Evolutionary conservation across 2,888 invertebrate species (phyloP), one percentile per base, ranked within the genome.

Genomic region (Diploptera punctata): DNA sequence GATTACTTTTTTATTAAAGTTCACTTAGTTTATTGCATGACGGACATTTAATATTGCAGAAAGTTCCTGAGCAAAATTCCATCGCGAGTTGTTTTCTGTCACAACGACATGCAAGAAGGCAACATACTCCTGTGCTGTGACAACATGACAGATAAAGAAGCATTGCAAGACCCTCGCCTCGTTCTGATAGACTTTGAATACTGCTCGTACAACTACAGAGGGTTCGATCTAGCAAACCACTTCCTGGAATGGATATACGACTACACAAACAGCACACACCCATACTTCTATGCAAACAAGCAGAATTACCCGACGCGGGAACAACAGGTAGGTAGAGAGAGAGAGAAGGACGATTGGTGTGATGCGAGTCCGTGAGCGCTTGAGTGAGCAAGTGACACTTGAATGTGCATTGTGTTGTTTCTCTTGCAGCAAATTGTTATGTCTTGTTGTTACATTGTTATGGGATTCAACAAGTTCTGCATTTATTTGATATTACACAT

Each of bases 71-170:
- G 73, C n/a, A 78, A 79, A 69, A 79, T 84, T n/a, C 79, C 85
- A 68, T 94, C 93, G 49, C 94, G 95, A 0, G 95, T 97, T 0
- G 91, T 95, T 0, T 98, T 98, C 83, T 96, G 95, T 77, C 98
- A 98, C 82, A 98, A 98, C 81, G 98, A 98, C 80, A 86, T 97
- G 85, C 97, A 98, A 81, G 97, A 97, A 86, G 97, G 95, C 83
- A 88, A 89, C 80, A 89, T 90, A 77, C 81, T 90, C n/a, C 80
- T 88, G 73, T 83, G 84, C 54, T 84, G 86, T 76, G 86, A 84
- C 60, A 79, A 79, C 67, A 77, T 78, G 60, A 75, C 77, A 19
- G 74, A 76, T 75, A 10, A 60, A 10, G 67, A 60, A 24, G 47
- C 62, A 9, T 83, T 80, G 16, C 85, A 85, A 0, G 87, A 88